Evolutionary conservation across 2,888 invertebrate genomes (phyloP).

Genomic region (Harpalus rubripes): DNA sequence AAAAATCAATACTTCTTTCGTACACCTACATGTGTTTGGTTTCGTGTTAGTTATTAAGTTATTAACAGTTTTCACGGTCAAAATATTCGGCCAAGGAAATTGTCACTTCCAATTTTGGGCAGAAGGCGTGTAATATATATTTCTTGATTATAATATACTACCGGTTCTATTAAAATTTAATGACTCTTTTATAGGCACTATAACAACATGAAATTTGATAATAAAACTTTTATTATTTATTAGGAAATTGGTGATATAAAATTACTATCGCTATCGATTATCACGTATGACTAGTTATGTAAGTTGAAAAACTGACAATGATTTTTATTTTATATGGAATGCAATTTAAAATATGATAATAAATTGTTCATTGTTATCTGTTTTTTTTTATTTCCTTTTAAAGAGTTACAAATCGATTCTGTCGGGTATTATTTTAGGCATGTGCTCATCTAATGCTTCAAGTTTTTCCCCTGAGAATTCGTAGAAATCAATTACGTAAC

Average conservation of each 20-base stretch:
- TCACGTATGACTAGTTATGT: neutral
- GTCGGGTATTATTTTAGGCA: neutral
- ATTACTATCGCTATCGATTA: neutral
- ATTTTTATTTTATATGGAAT: neutral
- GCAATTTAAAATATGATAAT: neutral
- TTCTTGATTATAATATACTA: neutral
- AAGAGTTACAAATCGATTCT: slow-evolving; percentile 1
- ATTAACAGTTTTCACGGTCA: no score
- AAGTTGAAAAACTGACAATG: neutral
- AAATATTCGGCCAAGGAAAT: neutral
- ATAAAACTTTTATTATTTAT: neutral
- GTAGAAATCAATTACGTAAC: slow-evolving; percentile 34
- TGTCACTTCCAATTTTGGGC: neutral
- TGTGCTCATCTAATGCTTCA: slow-evolving; percentile 19
- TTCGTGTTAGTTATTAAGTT: no score
- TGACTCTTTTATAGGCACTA: neutral
- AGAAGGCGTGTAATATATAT: neutral
- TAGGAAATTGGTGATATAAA: neutral
- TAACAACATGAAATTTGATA: neutral
- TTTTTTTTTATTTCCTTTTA: neutral
- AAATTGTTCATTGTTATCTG: slow-evolving; percentile 1
- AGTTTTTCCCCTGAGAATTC: slow-evolving; percentile 30
- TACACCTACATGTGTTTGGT: no score
- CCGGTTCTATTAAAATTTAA: neutral
- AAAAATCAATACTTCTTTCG: no score